Conservation (phyloP, 2,888 invertebrate species). For the Drosophila nr. medialis region DNA sequence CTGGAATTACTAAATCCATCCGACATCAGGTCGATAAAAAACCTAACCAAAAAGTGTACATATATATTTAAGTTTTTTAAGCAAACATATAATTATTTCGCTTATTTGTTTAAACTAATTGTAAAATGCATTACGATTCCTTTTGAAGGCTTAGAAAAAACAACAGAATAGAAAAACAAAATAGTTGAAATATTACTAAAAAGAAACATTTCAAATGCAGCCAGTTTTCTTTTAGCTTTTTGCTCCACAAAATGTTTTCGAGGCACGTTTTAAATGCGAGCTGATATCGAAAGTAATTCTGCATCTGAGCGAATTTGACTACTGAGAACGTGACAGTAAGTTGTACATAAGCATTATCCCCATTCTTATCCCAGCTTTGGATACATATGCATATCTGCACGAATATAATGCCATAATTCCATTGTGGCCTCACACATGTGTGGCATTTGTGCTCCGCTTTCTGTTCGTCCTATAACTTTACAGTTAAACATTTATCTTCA, state of each 20-base stretch:
- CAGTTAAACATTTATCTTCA: constrained; percentile 71
- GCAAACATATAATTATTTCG: too few relatives aligned
- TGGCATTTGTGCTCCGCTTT: constrained; percentile 9
- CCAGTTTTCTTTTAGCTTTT: too few relatives aligned
- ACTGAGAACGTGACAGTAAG: constrained; percentile 35
- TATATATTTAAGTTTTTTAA: too few relatives aligned
- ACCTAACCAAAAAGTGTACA: too few relatives aligned
- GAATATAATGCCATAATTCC: constrained; percentile 43
- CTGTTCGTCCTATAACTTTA: constrained; percentile 47
- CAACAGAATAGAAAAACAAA: neutral
- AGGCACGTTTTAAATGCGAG: neutral
- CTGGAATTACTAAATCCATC: too few relatives aligned
- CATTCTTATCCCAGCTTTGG: constrained; percentile 32
- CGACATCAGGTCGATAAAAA: too few relatives aligned
- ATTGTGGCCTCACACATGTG: constrained; percentile 23
- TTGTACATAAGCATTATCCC: constrained; percentile 26
- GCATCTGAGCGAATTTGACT: constrained; percentile 14
- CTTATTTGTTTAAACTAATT: too few relatives aligned
- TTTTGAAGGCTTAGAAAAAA: too few relatives aligned
- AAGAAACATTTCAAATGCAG: neutral
- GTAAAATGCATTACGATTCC: too few relatives aligned
- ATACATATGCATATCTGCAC: constrained; percentile 30
- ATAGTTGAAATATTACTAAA: neutral
- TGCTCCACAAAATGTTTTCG: too few relatives aligned
- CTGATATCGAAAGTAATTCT: neutral